These are phyloP conservation scores for Lutjanus campechanus DNA, from an alignment of 2,797 vertebrate genomes.

Conservation along the genomic window DNA sequence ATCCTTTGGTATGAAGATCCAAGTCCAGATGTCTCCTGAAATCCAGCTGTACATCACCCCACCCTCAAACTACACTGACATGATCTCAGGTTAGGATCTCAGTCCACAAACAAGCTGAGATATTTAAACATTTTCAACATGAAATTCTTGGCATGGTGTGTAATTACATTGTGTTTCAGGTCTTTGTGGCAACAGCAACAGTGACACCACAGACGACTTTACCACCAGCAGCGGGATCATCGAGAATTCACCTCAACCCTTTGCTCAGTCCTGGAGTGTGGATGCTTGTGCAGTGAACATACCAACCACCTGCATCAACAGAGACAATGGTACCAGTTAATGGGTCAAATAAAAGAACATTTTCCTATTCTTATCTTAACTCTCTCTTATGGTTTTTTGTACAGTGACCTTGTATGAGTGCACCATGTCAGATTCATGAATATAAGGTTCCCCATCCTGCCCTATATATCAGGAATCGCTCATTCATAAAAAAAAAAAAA, in stretches of 20 bases:
- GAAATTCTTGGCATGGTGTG: not conserved
- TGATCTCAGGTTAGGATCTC: slow-evolving; percentile 70
- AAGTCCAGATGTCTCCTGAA: slow-evolving; percentile 79
- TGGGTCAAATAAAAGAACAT: too few species aligned
- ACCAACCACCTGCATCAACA: slow-evolving; percentile 76
- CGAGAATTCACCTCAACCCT: slow-evolving; percentile 82
- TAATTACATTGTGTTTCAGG: slow-evolving; percentile 68
- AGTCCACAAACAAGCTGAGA: not conserved
- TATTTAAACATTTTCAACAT: not conserved
- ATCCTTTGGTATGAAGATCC: slow-evolving; percentile 77
- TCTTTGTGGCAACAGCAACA: slow-evolving; percentile 89
- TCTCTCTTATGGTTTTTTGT: too few species aligned
- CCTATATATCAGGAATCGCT: too few species aligned
- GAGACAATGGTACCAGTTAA: slow-evolving; percentile 78
- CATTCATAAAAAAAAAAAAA: too few species aligned
- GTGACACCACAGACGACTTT: slow-evolving; percentile 87
- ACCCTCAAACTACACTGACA: slow-evolving; percentile 33
- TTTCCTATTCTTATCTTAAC: too few species aligned
- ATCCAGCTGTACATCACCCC: slow-evolving; percentile 80
- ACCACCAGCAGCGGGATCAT: slow-evolving; percentile 85
- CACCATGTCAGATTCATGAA: too few species aligned
- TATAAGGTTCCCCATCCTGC: too few species aligned
- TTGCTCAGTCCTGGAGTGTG: slow-evolving; percentile 86
- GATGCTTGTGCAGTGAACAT: slow-evolving; percentile 35
- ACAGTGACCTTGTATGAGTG: too few species aligned